Base-by-base conservation (phyloP, 2,797 vertebrate species). In the Tolypeutes matacus region DNA sequence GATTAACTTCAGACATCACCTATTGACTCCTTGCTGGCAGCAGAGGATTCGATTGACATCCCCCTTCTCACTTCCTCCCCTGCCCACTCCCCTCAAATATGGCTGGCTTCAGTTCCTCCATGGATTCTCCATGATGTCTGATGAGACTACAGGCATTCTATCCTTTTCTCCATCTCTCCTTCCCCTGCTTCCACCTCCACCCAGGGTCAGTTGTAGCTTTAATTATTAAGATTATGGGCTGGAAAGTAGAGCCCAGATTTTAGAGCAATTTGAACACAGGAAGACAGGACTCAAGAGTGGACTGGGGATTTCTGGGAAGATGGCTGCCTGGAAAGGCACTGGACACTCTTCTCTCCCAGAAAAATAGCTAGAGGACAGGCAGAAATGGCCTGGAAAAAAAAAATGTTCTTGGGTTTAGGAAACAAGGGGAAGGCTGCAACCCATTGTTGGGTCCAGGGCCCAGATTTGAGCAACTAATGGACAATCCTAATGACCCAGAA, bases 81-180 rank as follows among this genome's bases (percentile, higher is more conserved):
- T 27, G 20, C 12, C 5, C 5, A 8, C 2, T 5, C 4, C 7
- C 29, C 5, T 29, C 17, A 31, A 25, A 42, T 8, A 31, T 0
- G 17, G n/a, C 87, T 23, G 10, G 29, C 17, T 49, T 23, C 58
- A 2, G 46, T 7, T 17, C 34, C 69, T n/a, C 81, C 5, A 0
- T 25, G 14, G 46, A 8, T 46, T 36, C n/a, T 76, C 56, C 10
- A 7, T 1, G 15, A 58, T 10, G 15, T 56, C 53, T 2, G 15
- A 62, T 1, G 23, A 34, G 49, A 76, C 36, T 1, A 12, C 5
- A 29, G 36, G 53, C 31, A 25, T 27, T 1, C 1, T 1, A 10
- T 46, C 12, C 21, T 31, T 87, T 36, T 69, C 64, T 91, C 58
- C 3, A 60, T 46, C 25, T 56, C 75, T 89, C 73, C 78, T 69